Percentiles rank a stretch among this genome's conserved stretches.
Evolutionary conservation across 2,113 vertebrate species (phyloP).

Genomic region (Notarius lentiginosus): DNA sequence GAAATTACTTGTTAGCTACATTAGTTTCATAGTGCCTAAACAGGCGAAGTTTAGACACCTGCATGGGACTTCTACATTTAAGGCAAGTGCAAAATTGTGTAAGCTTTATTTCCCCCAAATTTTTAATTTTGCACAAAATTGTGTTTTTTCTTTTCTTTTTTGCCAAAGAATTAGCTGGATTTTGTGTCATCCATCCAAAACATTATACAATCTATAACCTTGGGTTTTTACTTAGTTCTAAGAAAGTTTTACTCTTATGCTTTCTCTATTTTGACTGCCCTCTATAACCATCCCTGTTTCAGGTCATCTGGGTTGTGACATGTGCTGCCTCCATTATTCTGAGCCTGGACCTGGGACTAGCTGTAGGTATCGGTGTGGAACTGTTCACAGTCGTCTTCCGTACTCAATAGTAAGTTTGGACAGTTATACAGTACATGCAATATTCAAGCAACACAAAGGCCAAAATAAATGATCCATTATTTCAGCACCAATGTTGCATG

Average conservation of each 20-base stretch:
- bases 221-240: neutral
- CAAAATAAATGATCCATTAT: neutral
- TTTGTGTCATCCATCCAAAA: neutral
- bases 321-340: slow-evolving; percentile 81
- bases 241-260: neutral
- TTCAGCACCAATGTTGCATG: neutral
- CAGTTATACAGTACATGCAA: neutral
- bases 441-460: neutral
- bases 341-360: slow-evolving; percentile 87
- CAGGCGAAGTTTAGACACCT: neutral
- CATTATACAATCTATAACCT: neutral
- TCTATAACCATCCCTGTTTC: slow-evolving; percentile 9
- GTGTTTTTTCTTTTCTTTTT: neutral
- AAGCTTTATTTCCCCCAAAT: neutral
- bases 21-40: neutral
- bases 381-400: slow-evolving; percentile 88
- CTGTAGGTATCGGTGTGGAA: slow-evolving; percentile 81
- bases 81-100: no score
- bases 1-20: neutral
- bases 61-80: no score
- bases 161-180: neutral
- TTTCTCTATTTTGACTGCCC: neutral
- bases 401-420: slow-evolving; percentile 86
- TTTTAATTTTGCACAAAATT: neutral
- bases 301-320: slow-evolving; percentile 87